Percentiles rank a stretch among this genome's conserved stretches.
Evolutionary conservation across 2,888 invertebrate species (phyloP).

Genomic region (Rambutsinella grinnellia): DNA sequence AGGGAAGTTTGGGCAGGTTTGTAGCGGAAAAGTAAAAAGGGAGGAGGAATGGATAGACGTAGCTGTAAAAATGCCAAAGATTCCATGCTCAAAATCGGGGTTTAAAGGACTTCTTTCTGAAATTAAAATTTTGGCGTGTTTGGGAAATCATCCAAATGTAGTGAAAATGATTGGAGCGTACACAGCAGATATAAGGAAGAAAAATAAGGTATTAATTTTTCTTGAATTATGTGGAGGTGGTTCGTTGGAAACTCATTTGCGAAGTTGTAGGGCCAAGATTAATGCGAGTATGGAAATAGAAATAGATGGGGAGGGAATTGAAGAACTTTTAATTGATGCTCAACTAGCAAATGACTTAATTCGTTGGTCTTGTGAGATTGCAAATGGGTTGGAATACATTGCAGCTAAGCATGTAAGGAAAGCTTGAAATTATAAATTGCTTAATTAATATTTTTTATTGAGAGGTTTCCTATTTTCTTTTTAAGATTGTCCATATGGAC

Average conservation of each 20-base stretch:
- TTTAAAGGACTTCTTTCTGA: not conserved
- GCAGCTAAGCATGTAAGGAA: not conserved
- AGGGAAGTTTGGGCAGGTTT: too few species aligned
- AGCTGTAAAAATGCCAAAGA: not conserved
- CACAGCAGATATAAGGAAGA: not conserved
- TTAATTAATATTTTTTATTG: not conserved
- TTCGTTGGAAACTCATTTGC: not conserved
- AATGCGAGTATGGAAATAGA: not conserved
- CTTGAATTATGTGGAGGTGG: slow-evolving; percentile 12
- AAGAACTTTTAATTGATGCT: not conserved
- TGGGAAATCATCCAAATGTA: slow-evolving; percentile 4
- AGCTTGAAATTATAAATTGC: not conserved
- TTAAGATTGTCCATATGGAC: slow-evolving; percentile 14
- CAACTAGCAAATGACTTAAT: not conserved
- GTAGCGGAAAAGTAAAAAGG: too few species aligned
- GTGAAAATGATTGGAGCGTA: slow-evolving; percentile 10
- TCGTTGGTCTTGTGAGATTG: slow-evolving; percentile 17
- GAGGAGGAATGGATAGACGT: too few species aligned
- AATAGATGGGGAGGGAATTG: not conserved
- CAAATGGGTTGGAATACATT: too few species aligned
- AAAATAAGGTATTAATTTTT: not conserved
- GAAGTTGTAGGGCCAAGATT: too few species aligned
- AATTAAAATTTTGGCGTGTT: slow-evolving; percentile 12
- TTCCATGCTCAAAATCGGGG: not conserved
- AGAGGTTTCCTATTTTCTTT: not conserved